These are phyloP conservation scores for Pao palembangensis DNA, from an alignment of 2,113 vertebrate species.

Conservation along the genomic window DNA sequence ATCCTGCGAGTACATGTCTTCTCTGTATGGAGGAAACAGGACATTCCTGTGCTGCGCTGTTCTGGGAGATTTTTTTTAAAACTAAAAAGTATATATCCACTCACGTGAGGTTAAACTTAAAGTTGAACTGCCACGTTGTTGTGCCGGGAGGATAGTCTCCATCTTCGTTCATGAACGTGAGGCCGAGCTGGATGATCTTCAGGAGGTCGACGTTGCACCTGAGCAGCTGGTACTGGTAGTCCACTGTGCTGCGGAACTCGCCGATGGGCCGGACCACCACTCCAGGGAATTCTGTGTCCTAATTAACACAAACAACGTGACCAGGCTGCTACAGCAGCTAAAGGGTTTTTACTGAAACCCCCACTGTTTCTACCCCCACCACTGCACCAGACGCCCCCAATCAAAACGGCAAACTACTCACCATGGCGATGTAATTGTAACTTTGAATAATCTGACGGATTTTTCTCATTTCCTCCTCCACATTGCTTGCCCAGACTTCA, in stretches of 20 bases:
- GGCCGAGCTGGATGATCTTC: constrained; percentile 96
- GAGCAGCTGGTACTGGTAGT: constrained; percentile 97
- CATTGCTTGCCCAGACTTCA: constrained; percentile 97
- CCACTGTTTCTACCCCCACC: too few species aligned
- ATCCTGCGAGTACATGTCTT: constrained; percentile 99
- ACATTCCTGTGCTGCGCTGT: not conserved
- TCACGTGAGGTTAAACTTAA: constrained; percentile 98
- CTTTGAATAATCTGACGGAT: constrained; percentile 94
- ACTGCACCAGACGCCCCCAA: too few species aligned
- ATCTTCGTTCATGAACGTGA: constrained; percentile 96
- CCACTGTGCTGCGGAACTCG: constrained; percentile 95
- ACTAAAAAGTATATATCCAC: constrained; percentile 35
- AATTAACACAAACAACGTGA: not conserved
- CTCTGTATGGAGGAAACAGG: constrained; percentile 66
- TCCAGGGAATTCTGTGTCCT: constrained; percentile 98
- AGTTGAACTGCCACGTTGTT: constrained; percentile 99
- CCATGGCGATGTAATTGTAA: constrained; percentile 99
- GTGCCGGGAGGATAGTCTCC: constrained; percentile 91
- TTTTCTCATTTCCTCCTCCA: constrained; percentile 98
- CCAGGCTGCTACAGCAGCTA: too few species aligned
- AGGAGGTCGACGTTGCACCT: constrained; percentile 95
- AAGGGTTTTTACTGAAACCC: too few species aligned
- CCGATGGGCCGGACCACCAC: constrained; percentile 95
- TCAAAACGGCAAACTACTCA: constrained; percentile 44
- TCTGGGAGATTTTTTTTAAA: too few species aligned